Evolutionary conservation across 2,797 vertebrate genomes (phyloP).

Genomic region (Denticeps clupeoides): DNA sequence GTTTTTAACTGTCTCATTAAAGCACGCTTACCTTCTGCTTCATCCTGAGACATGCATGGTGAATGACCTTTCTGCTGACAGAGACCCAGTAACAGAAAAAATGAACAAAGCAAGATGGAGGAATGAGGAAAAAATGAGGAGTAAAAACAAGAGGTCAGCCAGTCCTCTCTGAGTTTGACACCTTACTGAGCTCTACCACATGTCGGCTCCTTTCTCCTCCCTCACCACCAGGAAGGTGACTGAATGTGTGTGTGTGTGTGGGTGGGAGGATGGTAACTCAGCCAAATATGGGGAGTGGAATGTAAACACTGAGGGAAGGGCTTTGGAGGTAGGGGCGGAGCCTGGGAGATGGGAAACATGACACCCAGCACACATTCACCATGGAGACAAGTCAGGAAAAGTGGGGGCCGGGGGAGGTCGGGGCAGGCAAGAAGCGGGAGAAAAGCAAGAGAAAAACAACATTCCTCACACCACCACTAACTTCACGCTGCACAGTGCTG

Average conservation of each 20-base stretch:
- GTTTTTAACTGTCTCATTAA: not conserved
- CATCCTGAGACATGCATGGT: slow-evolving; percentile 27
- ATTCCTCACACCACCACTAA: slow-evolving; percentile 50
- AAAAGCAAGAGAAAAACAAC: slow-evolving; percentile 51
- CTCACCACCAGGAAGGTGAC: slow-evolving; percentile 45
- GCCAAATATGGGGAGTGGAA: slow-evolving; percentile 67
- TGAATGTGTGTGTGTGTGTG: not conserved
- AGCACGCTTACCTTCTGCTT: slow-evolving; percentile 38
- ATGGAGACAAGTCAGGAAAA: slow-evolving; percentile 24
- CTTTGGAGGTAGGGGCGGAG: slow-evolving; percentile 3
- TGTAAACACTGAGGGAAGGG: slow-evolving; percentile 74
- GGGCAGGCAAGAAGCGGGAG: not conserved
- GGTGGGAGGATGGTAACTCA: slow-evolving; percentile 36
- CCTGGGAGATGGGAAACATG: slow-evolving; percentile 43
- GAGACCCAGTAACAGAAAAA: not conserved
- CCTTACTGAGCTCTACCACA: not conserved
- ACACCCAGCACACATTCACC: slow-evolving; percentile 58
- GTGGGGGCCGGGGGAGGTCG: slow-evolving; percentile 1
- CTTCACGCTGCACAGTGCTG: slow-evolving; percentile 44
- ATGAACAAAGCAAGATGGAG: slow-evolving; percentile 6
- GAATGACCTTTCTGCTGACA: slow-evolving; percentile 13
- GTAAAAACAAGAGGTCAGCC: not conserved
- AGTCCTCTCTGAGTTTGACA: too few species aligned
- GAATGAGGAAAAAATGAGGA: not conserved
- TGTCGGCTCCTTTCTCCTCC: slow-evolving; percentile 27